Evolutionary conservation across 2,113 vertebrate genomes (phyloP), one percentile per base, ranked within the genome.

Genomic region (Seriola rivoliana): DNA sequence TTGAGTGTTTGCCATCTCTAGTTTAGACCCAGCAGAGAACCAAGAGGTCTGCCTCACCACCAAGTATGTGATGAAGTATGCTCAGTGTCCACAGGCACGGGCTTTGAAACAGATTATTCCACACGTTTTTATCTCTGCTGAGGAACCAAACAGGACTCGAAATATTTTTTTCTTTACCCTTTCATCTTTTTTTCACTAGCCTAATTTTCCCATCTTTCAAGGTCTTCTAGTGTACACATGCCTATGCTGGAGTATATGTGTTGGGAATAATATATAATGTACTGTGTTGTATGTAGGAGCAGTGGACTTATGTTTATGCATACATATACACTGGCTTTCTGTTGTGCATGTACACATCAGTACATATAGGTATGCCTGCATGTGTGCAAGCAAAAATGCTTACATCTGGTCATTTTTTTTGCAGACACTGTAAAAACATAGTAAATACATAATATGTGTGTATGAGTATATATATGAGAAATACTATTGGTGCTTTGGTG

Each of bases 1-100:
- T 80, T 81, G 67, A 66, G 66, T 42, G 68, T 79, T 80, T 80
- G 25, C 70, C 63, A 67, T 55, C 8, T 76, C 48, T 63, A 59
- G 62, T 69, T 69, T 63, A 64, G 44, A 29, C 38, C 64, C 12
- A 1, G 38, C 48, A 62, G 17, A 71, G n/a, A 57, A 44, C 34
- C 54, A 60, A 71, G 48, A 42, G 21, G 69, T 57, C 36, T 19
- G 52, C n/a, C 62, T 66, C 62, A 60, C 44, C 63, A 52, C 12
- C 32, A 23, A 65, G 19, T 36, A 9, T 4, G 50, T 40, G 29
- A 46, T 52, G n/a, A 75, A 54, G n/a, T 25, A 36, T 59, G 34
- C 38, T 57, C 60, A 38, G 12, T 5, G 25, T 23, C 67, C 34
- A 36, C 55, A 29, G 23, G 4, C 10, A 19, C 13, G 0, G 32